Base-by-base conservation (phyloP, 2,888 invertebrate genomes). In the Eupeodes latifasciatus region DNA sequence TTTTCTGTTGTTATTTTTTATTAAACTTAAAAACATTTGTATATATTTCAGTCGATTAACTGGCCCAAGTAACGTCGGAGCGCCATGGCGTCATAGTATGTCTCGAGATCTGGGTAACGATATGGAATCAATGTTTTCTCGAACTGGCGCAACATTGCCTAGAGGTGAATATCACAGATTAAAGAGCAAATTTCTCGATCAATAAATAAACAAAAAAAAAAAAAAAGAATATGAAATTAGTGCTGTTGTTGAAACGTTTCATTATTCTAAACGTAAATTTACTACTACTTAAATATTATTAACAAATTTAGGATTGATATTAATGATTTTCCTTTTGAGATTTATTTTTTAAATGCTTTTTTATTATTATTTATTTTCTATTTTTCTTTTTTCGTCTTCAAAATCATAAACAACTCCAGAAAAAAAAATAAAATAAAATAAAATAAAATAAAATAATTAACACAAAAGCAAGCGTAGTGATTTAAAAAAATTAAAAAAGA, bases 81-180 rank as follows among this genome's bases (percentile, higher is more conserved):
- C 93, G 95, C 92, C 93, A 57, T 96, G 96, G 96, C 94, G 95
- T 87, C 94, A 95, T 89, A 95, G 95, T 91, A 94, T 95, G 90
- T 95, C 95, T 89, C 95, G 96, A 91, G 96, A 96, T 92, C 93
- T 96, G 92, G 95, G 96, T 91, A 95, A 95, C 69, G 96, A 96
- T 92, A 96, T 96, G 94, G 96, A 96, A 91, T 96, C 96, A 82
- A 96, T 96, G 94, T 96, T 96, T 94, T 95, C 94, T 92, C 95
- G 94, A 89, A 93, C 94, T 44, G 93, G 93, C 90, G 93, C 95
- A 91, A 94, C 95, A 91, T 94, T 95, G 94, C 96, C 96, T 90
- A 94, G 96, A 95, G 96, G 96, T 96, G 95, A 95, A 93, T 94
- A 94, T 94, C 92, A 92, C 91, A 93, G 92, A 93, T 92, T 93